phyloP scores from a whole-genome alignment of 2,888 invertebrate genomes.

The Temnothorax rugatulus region DNA sequence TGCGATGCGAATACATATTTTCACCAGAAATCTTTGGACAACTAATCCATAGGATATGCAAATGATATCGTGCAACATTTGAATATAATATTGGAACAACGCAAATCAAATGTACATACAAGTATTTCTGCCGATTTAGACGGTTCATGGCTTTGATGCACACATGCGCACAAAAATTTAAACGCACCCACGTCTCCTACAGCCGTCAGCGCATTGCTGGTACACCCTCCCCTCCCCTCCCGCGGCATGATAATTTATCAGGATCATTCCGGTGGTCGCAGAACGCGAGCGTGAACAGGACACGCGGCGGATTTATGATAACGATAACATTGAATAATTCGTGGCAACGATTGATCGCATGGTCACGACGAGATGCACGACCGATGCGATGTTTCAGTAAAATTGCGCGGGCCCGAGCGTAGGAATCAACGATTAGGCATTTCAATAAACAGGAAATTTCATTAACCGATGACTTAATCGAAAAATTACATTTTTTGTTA shows the following conservation, averaged over 20 bases:
- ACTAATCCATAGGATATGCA: background rate
- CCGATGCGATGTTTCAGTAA: constrained; percentile 47
- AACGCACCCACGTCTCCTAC: constrained; percentile 54
- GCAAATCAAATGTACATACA: constrained; percentile 18
- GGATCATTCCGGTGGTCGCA: constrained; percentile 73
- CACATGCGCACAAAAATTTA: constrained; percentile 68
- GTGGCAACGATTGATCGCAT: constrained; percentile 73
- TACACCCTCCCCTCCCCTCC: constrained; percentile 29
- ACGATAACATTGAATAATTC: constrained; percentile 77
- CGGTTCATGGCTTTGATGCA: constrained; percentile 28
- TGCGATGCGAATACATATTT: background rate
- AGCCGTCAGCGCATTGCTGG: constrained; percentile 61
- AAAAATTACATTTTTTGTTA: background rate
- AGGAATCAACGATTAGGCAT: constrained; percentile 57
- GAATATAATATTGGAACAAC: constrained; percentile 28
- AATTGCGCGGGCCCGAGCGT: constrained; percentile 22
- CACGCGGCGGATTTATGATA: constrained; percentile 73
- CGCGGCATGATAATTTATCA: constrained; percentile 74
- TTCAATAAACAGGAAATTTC: constrained; percentile 34
- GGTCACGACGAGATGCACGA: constrained; percentile 36
- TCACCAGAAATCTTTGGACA: background rate
- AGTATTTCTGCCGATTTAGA: constrained; percentile 36
- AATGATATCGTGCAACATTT: constrained; percentile 11
- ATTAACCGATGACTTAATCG: constrained; percentile 37
- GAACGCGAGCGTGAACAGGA: constrained; percentile 67